Evolutionary conservation across 1,140 invertebrate genomes (phyloP), one percentile per base, ranked within the genome.

Genomic region (Drosophila ananassae): DNA sequence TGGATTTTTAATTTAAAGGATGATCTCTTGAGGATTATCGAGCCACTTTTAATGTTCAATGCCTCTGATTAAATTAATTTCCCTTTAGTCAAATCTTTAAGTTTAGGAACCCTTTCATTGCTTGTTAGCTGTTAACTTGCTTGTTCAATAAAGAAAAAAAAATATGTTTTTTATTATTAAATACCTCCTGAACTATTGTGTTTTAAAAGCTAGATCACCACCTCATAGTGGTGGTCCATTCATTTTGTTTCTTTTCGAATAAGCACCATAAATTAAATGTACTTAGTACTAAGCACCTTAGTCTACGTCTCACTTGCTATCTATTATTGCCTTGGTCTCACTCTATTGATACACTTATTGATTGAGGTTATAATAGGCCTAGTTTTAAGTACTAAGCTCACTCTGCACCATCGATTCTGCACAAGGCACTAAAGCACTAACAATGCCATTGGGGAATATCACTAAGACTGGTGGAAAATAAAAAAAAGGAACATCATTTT

Each of bases 61-160:
- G 17, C 17, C 17, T 17, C 17, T 17, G 17, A 17, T 17, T 17
- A 17, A 17, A 17, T 17, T 17, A 17, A 17, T 17, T 17, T 17
- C 17, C 17, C 17, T 17, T 17, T 17, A 17, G 17, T 17, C 17
- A 28, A 28, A 28, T 28, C 25, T 28, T 6, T 7, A 28, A 28
- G 5, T 28, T 28, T 6, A 6, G 25, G 25, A 28, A 28, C 0
- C 34, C 34, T 37, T 32, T 8, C 10, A 59, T 41, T 81, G 82
- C 78, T 85, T 85, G 78, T 82, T 85, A 85, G 77, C 68, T 81
- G 77, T 81, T 72, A 59, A 80, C 59, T 52, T 78, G 82, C 82
- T 78, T 87, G 81, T 71, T 81, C 51, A 53, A 28, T 28, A 28
- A 28, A 28, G 25, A 28, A 59, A 32, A 55, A 8, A 28, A 41